Conservation (phyloP, 1,140 invertebrate genomes). For the Cheumatopsyche charites region DNA sequence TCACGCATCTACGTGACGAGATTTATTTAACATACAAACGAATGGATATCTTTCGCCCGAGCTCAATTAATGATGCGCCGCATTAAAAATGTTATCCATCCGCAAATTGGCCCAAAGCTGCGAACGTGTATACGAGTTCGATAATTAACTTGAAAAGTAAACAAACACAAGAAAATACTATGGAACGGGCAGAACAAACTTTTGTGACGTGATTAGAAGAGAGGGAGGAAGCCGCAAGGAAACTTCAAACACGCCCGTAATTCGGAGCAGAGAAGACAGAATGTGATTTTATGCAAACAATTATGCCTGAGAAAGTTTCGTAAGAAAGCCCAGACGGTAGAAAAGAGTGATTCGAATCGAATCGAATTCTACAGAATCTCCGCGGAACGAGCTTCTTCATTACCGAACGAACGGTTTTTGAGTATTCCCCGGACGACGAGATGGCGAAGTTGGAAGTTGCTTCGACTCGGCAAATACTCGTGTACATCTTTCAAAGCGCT, state of each 20-base stretch:
- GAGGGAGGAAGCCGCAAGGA: slow-evolving; percentile 8
- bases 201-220: slow-evolving; percentile 1
- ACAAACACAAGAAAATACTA: not conserved
- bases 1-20: slow-evolving; percentile 3
- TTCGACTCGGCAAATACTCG: slow-evolving; percentile 19
- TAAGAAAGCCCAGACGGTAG: slow-evolving; percentile 26
- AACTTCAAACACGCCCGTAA: slow-evolving; percentile 38
- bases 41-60: slow-evolving; percentile 4
- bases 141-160: slow-evolving; percentile 27
- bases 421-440: slow-evolving; percentile 15
- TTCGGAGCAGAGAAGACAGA: slow-evolving; percentile 36
- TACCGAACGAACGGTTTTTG: slow-evolving; percentile 27
- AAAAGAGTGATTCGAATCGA: slow-evolving; percentile 24
- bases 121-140: not conserved
- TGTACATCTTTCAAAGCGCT: slow-evolving; percentile 11
- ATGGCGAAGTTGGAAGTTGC: slow-evolving; percentile 17
- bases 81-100: not conserved
- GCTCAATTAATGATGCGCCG: slow-evolving; percentile 3
- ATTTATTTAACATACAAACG: slow-evolving; percentile 20
- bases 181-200: not conserved
- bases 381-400: slow-evolving; percentile 21
- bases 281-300: slow-evolving; percentile 43
- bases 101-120: not conserved
- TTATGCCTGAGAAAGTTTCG: slow-evolving; percentile 31
- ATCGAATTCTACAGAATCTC: slow-evolving; percentile 3